Evolutionary conservation across 2,888 invertebrate species (phyloP).

Genomic region (Heteropelma amictum): DNA sequence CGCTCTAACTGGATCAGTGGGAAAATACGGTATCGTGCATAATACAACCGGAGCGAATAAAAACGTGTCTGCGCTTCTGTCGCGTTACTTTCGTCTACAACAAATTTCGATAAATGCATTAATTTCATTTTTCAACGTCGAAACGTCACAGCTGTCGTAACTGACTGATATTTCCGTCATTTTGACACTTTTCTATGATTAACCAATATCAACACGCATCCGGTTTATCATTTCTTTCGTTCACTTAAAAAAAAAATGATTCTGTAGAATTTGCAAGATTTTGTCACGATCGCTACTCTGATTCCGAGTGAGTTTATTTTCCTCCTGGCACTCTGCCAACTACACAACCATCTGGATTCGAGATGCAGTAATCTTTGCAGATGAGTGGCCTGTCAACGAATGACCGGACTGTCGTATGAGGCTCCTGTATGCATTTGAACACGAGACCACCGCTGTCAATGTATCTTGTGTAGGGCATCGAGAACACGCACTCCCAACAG

Average conservation of each 20-base stretch:
- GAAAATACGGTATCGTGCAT: too few species aligned
- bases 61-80: too few species aligned
- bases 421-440: constrained; percentile 65
- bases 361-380: constrained; percentile 48
- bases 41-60: too few species aligned
- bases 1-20: too few species aligned
- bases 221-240: too few species aligned
- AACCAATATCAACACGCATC: too few species aligned
- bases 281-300: not conserved
- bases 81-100: too few species aligned
- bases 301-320: constrained; percentile 14
- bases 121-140: not conserved
- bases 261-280: not conserved
- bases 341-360: constrained; percentile 41
- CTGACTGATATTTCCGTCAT: too few species aligned
- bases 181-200: too few species aligned
- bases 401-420: constrained; percentile 64
- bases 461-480: constrained; percentile 64
- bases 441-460: constrained; percentile 58
- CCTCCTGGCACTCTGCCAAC: constrained; percentile 27
- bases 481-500: constrained; percentile 65
- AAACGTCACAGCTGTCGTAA: too few species aligned
- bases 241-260: too few species aligned
- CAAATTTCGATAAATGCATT: not conserved
- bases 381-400: constrained; percentile 57